A percentile compares a stretch with the other conserved stretches of the same genome.
Evolutionary conservation across 35 echinoderm and acorn worm genomes (phyloP).

Genomic region (Holothuria glaberrima): DNA sequence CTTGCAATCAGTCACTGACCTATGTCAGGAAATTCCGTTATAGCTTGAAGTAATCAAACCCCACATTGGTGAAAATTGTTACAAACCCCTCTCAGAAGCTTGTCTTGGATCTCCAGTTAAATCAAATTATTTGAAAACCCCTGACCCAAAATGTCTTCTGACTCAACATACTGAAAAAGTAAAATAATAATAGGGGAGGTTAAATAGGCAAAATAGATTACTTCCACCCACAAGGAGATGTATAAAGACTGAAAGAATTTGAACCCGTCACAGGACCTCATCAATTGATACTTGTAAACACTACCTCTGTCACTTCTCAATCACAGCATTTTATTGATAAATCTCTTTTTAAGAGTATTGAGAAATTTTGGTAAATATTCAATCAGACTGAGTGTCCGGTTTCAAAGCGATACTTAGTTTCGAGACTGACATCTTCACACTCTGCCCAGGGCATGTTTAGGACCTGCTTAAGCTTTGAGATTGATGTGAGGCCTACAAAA

Average conservation of each 20-base stretch:
- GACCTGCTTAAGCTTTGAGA: not conserved
- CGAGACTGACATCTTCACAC: not conserved
- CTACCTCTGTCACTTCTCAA: too few species aligned
- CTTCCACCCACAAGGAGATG: too few species aligned
- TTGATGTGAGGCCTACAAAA: not conserved
- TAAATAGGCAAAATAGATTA: not conserved
- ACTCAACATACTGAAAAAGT: not conserved
- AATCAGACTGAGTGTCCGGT: too few species aligned
- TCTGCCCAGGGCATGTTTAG: not conserved
- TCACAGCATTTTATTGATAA: too few species aligned
- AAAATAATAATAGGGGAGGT: too few species aligned
- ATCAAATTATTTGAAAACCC: not conserved
- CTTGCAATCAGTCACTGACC: slow-evolving; percentile 14
- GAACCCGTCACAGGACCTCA: too few species aligned
- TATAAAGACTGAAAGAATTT: too few species aligned
- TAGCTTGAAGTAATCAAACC: slow-evolving; percentile 3
- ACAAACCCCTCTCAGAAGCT: not conserved
- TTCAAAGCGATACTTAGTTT: not conserved
- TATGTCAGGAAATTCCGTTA: not conserved
- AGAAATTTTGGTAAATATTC: too few species aligned
- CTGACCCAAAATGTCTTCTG: not conserved
- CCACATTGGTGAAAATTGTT: slow-evolving; percentile 2
- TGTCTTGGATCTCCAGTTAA: not conserved
- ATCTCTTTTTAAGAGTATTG: too few species aligned
- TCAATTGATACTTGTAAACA: too few species aligned